Percentiles rank a stretch among this genome's conserved stretches.
Evolutionary conservation across 2,113 vertebrate species (phyloP).

Genomic region (Zingel zingel): DNA sequence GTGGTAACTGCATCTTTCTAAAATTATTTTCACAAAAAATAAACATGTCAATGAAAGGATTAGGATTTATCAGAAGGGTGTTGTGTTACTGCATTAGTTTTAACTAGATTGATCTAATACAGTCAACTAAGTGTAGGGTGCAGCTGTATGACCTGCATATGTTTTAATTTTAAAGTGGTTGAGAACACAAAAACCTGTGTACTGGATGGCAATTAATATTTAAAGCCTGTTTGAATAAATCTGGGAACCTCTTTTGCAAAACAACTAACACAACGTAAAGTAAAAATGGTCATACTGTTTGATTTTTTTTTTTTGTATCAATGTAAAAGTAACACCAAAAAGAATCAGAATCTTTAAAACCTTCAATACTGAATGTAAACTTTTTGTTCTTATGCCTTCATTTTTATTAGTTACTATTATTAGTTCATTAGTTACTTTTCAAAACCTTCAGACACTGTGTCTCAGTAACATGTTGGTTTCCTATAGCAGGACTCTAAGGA

Average conservation of each 20-base stretch:
- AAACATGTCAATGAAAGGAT: not conserved
- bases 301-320: not conserved
- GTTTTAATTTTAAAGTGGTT: not conserved
- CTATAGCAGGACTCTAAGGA: conserved; percentile 86
- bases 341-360: not conserved
- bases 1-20: not conserved
- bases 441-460: not conserved
- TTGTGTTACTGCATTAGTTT: not conserved
- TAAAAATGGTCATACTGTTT: not conserved
- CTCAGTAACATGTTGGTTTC: not conserved
- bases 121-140: not conserved
- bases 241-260: not conserved
- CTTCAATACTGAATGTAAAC: too few relatives aligned
- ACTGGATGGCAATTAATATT: too few relatives aligned
- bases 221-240: not conserved
- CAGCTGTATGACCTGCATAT: not conserved
- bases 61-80: not conserved
- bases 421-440: not conserved
- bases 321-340: not conserved
- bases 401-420: too few relatives aligned
- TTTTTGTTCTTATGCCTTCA: not conserved
- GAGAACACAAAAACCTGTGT: not conserved
- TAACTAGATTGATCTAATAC: not conserved
- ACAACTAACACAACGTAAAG: not conserved
- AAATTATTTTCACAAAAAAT: not conserved